Evolutionary conservation across 2,888 invertebrate genomes (phyloP), one percentile per base, ranked within the genome.

Genomic region (Schrankia costaestrigalis): DNA sequence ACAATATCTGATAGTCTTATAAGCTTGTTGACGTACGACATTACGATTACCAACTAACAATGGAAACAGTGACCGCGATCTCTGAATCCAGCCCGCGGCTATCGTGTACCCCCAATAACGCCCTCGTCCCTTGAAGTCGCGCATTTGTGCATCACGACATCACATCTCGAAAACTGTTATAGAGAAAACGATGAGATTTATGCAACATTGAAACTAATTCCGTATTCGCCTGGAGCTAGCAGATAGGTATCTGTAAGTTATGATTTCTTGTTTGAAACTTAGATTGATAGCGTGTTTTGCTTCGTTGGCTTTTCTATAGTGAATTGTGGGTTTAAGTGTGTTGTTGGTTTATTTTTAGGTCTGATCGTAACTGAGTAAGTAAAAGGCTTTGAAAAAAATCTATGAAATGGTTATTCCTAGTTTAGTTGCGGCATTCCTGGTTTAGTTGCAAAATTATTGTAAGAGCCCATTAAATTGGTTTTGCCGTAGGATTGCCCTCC

Each of bases 61-160:
- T 64, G 76, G 53, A 61, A 5, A 3, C 23, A 17, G 41, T 24
- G n/a, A n/a, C 29, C 26, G 14, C 11, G 36, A 42, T 63, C 56
- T 63, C 50, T 39, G 45, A 45, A 54, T 49, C 39, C 35, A 31
- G 62, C 75, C 68, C 35, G 51, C 39, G 71, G 75, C 73, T 59
- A 46, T 76, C 75, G 74, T 75, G 75, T 62, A 64, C 59, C 48
- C 46, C 64, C 67, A 71, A 74, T 73, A 76, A 64, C 71, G 64
- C 64, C 65, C 56, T 53, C 65, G 61, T 56, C 48, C 41, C 56
- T 46, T 53, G 44, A 43, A 56, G 51, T 58, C 55, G 57, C 51
- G 56, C 60, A 53, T 57, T 55, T 46, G 41, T 55, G 53, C 67
- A 66, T 65, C 70, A 70, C 71, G 69, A 71, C 66, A 63, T 55